Percentiles rank a stretch among this genome's conserved stretches.
Conservation (phyloP, 2,888 invertebrate species). For the Trissonchulus latispiculum region DNA sequence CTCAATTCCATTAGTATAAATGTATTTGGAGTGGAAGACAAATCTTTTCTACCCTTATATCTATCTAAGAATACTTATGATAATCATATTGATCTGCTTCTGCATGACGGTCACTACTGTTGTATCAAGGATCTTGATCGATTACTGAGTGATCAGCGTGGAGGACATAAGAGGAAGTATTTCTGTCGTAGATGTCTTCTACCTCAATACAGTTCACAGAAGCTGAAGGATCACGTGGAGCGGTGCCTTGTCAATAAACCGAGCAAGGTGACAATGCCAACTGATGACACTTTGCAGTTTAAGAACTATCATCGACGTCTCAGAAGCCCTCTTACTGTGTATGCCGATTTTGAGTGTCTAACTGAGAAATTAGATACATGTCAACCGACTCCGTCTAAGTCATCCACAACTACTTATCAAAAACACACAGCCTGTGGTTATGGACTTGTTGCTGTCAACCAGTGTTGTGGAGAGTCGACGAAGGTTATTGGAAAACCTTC, state of each 20-base stretch:
- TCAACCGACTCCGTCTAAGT: background rate
- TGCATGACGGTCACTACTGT: background rate
- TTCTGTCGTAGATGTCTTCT: background rate
- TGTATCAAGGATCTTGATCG: background rate
- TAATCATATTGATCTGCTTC: background rate
- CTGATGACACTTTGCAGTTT: background rate
- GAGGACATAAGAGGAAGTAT: background rate
- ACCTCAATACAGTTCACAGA: background rate
- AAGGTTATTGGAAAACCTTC: no score
- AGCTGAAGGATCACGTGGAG: background rate
- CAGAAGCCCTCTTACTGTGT: background rate
- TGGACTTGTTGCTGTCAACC: background rate
- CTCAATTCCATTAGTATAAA: background rate
- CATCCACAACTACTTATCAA: background rate
- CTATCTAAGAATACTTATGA: background rate
- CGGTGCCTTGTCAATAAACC: background rate
- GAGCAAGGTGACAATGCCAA: background rate
- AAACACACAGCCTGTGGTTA: constrained; percentile 10
- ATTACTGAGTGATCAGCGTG: background rate
- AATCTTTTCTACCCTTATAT: background rate
- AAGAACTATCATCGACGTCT: background rate
- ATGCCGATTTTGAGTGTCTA: background rate
- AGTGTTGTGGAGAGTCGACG: background rate
- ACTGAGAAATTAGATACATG: background rate
- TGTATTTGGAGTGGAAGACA: background rate